Base-by-base conservation (phyloP, 2,797 vertebrate species). In the Sebastes hubbsi region DNA sequence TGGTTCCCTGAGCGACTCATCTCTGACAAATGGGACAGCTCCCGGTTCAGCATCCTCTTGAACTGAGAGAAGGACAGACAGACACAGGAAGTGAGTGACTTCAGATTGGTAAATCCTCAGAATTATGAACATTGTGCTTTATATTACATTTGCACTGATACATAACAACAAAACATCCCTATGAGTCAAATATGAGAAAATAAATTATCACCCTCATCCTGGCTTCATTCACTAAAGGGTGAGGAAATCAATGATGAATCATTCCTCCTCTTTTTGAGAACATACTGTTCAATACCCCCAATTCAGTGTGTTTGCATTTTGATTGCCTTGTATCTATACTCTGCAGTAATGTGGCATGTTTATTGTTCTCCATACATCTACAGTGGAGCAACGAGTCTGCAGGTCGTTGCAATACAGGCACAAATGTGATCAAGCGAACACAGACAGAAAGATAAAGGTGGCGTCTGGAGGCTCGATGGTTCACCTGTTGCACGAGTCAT, bases 1-100 rank as follows among this genome's bases (percentile, higher is more conserved):
- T 98, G 97, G 94, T 98, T 98, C 89, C 97, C 97, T 74, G 97
- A 98, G 89, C 97, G 97, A 94, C 97, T 98, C 97, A 97, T 98
- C 94, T 98, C 97, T 85, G 97, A 98, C 91, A 98, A 95, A 92
- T 98, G 97, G 87, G 97, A 97, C 84, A 98, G 95, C 91, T 98
- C 97, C 81, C 97, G 96, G 96, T 98, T 98, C 92, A 98, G 87
- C 97, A 98, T 98, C 94, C 97, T 97, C 94, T 98, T 98, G 95
- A 98, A 98, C 97, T 98, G 91, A 75, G 22, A 68, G 79, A 68
- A 61, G 65, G 42, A 86, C 25, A 86, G 32, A 86, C 29, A 88
- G 38, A 79, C 38, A 88, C 59, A 89, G 38, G 64, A 30, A 66
- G 78, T 77, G 24, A 85, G 72, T 80, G 64, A 8, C 24, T 46